Evolutionary conservation across 2,797 vertebrate genomes (phyloP).

Genomic region (Remorina albescens): DNA sequence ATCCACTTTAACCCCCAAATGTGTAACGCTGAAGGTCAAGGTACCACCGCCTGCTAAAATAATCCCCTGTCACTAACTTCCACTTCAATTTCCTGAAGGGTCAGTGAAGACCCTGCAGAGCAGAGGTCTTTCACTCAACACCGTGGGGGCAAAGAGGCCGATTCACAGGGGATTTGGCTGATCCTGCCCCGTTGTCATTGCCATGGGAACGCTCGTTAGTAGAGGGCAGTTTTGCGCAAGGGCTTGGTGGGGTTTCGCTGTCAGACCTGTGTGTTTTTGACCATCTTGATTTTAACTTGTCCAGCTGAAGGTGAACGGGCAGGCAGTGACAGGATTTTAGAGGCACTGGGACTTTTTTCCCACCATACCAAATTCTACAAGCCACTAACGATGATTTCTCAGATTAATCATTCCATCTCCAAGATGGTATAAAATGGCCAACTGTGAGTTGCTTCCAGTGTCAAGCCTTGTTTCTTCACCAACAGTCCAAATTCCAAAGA

Average conservation of each 20-base stretch:
- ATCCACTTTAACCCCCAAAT: slow-evolving; percentile 39
- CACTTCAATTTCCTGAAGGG: slow-evolving; percentile 73
- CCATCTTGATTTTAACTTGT: slow-evolving; percentile 49
- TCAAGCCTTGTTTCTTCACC: neutral
- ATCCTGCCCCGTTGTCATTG: slow-evolving; percentile 54
- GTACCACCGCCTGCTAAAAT: slow-evolving; percentile 46
- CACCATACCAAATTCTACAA: neutral
- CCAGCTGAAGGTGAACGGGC: slow-evolving; percentile 23
- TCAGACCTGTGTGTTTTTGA: slow-evolving; percentile 59
- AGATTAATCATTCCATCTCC: neutral
- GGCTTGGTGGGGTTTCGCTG: slow-evolving; percentile 52
- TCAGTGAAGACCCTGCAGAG: slow-evolving; percentile 58
- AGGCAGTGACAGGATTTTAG: slow-evolving; percentile 13
- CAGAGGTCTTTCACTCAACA: slow-evolving; percentile 64
- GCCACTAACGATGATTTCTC: neutral
- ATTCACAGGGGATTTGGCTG: slow-evolving; percentile 58
- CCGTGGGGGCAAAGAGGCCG: slow-evolving; percentile 61
- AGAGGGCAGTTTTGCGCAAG: slow-evolving; percentile 37
- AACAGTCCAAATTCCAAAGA: neutral
- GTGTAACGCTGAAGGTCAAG: slow-evolving; percentile 48
- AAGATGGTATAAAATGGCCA: neutral
- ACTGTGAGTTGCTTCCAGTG: neutral
- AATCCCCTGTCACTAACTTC: slow-evolving; percentile 71
- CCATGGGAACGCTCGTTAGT: slow-evolving; percentile 77
- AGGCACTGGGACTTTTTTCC: neutral